These are phyloP conservation scores for Labeo calbasu DNA, from an alignment of 2,797 vertebrate genomes.

Conservation along the genomic window DNA sequence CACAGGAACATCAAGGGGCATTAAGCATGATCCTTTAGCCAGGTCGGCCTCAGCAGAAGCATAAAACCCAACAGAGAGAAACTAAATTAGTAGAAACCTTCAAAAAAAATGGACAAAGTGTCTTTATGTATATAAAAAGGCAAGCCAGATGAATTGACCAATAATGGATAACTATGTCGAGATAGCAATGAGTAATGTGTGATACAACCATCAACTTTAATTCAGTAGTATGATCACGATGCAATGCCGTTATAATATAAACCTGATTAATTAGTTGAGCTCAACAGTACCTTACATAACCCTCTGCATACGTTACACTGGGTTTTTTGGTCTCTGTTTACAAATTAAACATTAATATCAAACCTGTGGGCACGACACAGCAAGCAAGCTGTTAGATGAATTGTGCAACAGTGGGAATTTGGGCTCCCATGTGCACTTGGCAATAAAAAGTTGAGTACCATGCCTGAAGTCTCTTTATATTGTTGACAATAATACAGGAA, in stretches of 20 bases:
- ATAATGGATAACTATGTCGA: not conserved
- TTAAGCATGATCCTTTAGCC: conserved; percentile 29
- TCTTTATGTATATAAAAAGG: not conserved
- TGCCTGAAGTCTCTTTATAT: conserved; percentile 53
- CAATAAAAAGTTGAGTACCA: conserved; percentile 41
- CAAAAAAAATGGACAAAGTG: not conserved
- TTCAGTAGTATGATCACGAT: not conserved
- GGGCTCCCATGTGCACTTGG: conserved; percentile 50
- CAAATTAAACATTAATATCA: conserved; percentile 28
- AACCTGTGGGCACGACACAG: conserved; percentile 22
- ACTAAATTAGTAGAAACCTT: not conserved
- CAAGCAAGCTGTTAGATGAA: conserved; percentile 51
- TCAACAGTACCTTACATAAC: conserved; percentile 9
- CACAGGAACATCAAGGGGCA: conserved; percentile 25
- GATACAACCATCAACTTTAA: not conserved
- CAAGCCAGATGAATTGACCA: not conserved
- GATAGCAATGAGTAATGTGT: not conserved
- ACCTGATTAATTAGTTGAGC: not conserved
- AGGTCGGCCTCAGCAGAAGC: not conserved
- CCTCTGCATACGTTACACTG: not conserved
- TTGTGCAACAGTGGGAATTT: conserved; percentile 46
- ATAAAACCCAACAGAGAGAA: not conserved
- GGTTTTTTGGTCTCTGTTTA: conserved; percentile 20
- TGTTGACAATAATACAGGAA: conserved; percentile 76
- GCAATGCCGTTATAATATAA: not conserved